phyloP scores from a whole-genome alignment of 2,113 vertebrate species.

The Aleadryas rufinucha region DNA sequence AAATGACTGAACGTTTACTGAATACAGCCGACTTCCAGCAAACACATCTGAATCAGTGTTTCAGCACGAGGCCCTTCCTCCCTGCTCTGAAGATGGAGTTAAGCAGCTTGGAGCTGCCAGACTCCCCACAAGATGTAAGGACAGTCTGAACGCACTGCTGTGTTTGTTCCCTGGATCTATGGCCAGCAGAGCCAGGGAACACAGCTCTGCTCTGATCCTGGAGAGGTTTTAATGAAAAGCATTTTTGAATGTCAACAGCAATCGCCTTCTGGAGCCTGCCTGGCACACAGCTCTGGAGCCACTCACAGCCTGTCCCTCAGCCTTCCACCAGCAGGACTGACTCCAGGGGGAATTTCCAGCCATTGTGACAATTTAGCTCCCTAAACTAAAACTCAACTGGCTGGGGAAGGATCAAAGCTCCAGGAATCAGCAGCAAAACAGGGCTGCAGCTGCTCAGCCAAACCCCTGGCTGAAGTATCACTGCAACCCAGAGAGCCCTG shows the following conservation, averaged over 20 bases:
- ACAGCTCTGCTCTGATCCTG: background rate
- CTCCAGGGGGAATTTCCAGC: background rate
- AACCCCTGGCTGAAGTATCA: background rate
- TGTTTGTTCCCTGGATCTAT: rapidly evolving
- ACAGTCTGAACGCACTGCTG: background rate
- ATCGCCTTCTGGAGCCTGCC: background rate
- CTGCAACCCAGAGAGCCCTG: rapidly evolving
- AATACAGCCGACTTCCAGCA: background rate
- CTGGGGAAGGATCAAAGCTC: background rate
- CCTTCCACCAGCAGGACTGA: background rate
- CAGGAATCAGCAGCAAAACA: background rate
- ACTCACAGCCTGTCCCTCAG: background rate
- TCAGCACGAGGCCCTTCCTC: background rate
- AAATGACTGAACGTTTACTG: background rate
- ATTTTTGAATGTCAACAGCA: background rate
- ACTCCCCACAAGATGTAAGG: background rate
- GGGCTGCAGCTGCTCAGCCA: background rate
- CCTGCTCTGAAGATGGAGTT: background rate
- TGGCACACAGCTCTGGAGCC: background rate
- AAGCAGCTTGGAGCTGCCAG: background rate
- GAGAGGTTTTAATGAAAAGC: background rate
- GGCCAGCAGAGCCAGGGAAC: background rate
- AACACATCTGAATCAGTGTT: background rate
- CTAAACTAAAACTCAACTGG: rapidly evolving
- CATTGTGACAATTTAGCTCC: background rate